These are phyloP conservation scores for Dicaeum eximium DNA, from an alignment of 2,113 vertebrate species.

Conservation along the genomic window DNA sequence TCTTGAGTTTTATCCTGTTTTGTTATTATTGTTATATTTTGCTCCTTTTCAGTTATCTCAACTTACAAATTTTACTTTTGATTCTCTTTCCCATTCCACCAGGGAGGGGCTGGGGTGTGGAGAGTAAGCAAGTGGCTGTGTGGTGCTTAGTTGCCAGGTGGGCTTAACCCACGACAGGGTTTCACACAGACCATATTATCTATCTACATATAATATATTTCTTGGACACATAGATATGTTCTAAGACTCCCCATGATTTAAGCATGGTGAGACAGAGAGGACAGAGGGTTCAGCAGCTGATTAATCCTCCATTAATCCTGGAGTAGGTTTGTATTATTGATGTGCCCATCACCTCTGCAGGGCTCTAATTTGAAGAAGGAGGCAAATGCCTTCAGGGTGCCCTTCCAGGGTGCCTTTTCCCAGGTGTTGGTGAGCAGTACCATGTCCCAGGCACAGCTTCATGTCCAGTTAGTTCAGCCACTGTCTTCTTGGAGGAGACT, in stretches of 20 bases:
- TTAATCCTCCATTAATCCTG: background rate
- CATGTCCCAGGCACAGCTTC: background rate
- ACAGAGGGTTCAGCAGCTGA: background rate
- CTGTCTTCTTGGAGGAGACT: background rate
- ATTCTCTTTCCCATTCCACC: background rate
- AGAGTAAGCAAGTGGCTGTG: background rate
- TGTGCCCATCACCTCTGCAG: background rate
- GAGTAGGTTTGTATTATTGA: background rate
- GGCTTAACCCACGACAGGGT: background rate
- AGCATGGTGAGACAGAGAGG: background rate
- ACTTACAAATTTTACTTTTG: background rate
- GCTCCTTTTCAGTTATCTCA: background rate
- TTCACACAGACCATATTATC: background rate
- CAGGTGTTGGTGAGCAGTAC: accelerated
- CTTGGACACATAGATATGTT: background rate
- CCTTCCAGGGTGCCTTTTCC: background rate
- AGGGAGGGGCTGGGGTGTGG: background rate
- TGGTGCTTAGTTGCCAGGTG: background rate
- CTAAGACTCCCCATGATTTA: background rate
- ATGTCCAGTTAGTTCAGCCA: background rate
- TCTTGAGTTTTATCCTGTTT: background rate
- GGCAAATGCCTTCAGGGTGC: background rate
- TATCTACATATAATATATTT: background rate
- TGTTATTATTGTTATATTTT: background rate
- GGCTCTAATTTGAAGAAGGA: background rate